phyloP scores from a whole-genome alignment of 2,888 invertebrate species.

The Yponomeuta plumbellus region DNA sequence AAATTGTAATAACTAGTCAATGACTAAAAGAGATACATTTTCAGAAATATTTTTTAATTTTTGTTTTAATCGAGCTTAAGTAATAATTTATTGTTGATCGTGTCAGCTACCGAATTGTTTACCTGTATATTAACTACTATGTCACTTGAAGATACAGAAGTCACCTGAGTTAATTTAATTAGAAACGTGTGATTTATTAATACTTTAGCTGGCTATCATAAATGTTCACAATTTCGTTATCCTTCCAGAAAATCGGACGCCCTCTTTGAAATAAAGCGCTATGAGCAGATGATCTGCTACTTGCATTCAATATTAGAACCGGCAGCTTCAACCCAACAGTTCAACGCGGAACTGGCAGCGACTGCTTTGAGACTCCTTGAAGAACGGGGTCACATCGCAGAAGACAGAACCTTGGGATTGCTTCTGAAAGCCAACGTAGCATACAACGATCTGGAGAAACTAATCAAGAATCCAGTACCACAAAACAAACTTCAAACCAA shows the following conservation, averaged over 20 bases:
- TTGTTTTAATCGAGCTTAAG: no score
- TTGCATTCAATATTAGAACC: constrained; percentile 34
- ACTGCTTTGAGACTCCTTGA: not conserved
- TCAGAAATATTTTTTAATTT: no score
- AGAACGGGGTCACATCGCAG: not conserved
- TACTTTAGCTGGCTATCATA: not conserved
- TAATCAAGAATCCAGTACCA: not conserved
- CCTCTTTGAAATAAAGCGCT: constrained; percentile 52
- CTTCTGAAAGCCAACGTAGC: constrained; percentile 7
- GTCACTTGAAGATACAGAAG: no score
- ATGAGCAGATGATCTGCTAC: constrained; percentile 41
- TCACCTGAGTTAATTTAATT: no score
- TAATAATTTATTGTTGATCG: no score
- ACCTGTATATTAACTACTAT: no score
- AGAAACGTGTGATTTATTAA: not conserved
- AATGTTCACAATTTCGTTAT: constrained; percentile 14
- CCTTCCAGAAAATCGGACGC: constrained; percentile 50
- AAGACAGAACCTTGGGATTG: not conserved
- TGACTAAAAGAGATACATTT: no score
- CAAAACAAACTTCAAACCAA: constrained; percentile 3
- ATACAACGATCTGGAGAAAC: constrained; percentile 1
- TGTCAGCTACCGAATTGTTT: no score
- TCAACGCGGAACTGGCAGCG: constrained; percentile 33
- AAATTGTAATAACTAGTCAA: no score
- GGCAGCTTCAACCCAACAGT: constrained; percentile 18